These are phyloP conservation scores for human DNA, from an alignment of 2,113 vertebrate genomes.

Conservation along the genomic window GRCh38 chr7:26102501-26103000, in stretches of 20 bases:
- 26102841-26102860: background rate
- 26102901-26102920: background rate
- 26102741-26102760: background rate
- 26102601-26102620: background rate
- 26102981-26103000: background rate
- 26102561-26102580: background rate
- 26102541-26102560: background rate
- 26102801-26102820: constrained; percentile 30
- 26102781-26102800: background rate
- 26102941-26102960: background rate
- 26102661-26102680: background rate
- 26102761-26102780: background rate
- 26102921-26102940: background rate
- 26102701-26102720: background rate
- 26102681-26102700: background rate
- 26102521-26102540: background rate
- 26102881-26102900: background rate
- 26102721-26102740: background rate
- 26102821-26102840: background rate
- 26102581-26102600: background rate
- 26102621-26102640: no score
- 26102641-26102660: background rate
- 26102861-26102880: background rate
- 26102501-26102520: background rate
- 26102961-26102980: accelerated